Evolutionary conservation across 2,888 invertebrate genomes (phyloP), one percentile per base, ranked within the genome.

Genomic region (Drosophila peninsularis): DNA sequence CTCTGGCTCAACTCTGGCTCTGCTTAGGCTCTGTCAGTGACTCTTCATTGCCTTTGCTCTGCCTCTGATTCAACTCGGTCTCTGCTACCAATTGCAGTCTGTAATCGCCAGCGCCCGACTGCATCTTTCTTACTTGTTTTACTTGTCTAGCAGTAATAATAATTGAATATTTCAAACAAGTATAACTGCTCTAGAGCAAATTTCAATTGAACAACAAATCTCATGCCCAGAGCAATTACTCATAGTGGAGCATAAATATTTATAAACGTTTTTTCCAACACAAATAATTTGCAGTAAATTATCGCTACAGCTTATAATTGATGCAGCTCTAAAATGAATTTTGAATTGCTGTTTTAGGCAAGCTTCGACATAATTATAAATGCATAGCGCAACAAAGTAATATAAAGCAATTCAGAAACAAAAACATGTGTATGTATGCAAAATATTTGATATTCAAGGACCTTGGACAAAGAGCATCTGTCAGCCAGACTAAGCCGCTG

Each of bases 401-500:
- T 10, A 0, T 39, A 52, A 19, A 21, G 1, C 14, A 41, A 42
- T 58, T 49, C 10, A n/a, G 7, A 21, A 42, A 60, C 37, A n/a
- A 19, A 49, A 6, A 50, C 4, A 9, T 17, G 7, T n/a, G n/a
- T 21, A 32, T 24, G 13, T 1, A 21, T 42, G 14, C 3, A 42
- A 14, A 11, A 21, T 32, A 36, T 36, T 27, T 11, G n/a, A 21
- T 41, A 45, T 36, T 54, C 19, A 1, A 39, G 5, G 30, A 54
- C 9, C 9, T 9, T 3, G 19, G 44, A 45, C 44, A 81, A 68
- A 82, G 73, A 53, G 76, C 70, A 82, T 78, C 64, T 57, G 39
- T 42, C 52, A 41, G 54, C 42, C 52, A 32, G 45, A 37, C 56
- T 83, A 75, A 82, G 72, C 73, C 71, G 17, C 30, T 41, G 61